These are phyloP conservation scores for Plemyria rubiginata DNA, from an alignment of 2,888 invertebrate genomes.

Conservation along the genomic window DNA sequence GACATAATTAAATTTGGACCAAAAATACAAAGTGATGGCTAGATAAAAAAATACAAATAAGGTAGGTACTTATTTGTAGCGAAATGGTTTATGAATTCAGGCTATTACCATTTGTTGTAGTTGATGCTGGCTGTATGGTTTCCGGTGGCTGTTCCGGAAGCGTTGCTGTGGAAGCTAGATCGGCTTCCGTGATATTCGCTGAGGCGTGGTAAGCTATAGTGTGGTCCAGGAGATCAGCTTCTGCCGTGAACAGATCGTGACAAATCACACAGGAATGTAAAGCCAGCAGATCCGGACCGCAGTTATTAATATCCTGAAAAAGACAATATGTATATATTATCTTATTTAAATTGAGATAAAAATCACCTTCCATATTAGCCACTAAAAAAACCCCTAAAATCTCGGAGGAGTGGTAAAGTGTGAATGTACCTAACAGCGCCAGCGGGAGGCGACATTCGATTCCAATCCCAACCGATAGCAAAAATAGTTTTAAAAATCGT, in stretches of 20 bases:
- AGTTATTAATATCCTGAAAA: conserved; percentile 55
- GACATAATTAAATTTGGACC: too few species aligned
- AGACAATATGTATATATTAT: neutral
- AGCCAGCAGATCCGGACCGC: conserved; percentile 68
- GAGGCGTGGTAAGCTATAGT: conserved; percentile 73
- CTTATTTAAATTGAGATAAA: neutral
- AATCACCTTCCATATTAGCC: too few species aligned
- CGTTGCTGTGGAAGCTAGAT: conserved; percentile 35
- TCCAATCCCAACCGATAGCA: too few species aligned
- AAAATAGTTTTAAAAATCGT: too few species aligned
- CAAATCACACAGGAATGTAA: conserved; percentile 75
- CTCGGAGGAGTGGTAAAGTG: too few species aligned
- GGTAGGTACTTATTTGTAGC: too few species aligned
- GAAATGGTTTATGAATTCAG: neutral
- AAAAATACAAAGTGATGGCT: too few species aligned
- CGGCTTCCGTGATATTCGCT: conserved; percentile 42
- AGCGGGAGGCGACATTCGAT: too few species aligned
- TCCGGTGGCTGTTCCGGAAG: conserved; percentile 30
- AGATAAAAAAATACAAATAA: too few species aligned
- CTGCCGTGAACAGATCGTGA: conserved; percentile 77
- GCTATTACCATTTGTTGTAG: conserved; percentile 12
- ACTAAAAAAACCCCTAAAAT: too few species aligned
- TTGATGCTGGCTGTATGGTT: conserved; percentile 12
- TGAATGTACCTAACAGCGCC: too few species aligned
- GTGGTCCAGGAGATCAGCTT: conserved; percentile 73